A percentile compares a stretch with the other conserved stretches of the same genome.
phyloP scores from a whole-genome alignment of 1,140 invertebrate species.

The Oreohelix idahoensis region DNA sequence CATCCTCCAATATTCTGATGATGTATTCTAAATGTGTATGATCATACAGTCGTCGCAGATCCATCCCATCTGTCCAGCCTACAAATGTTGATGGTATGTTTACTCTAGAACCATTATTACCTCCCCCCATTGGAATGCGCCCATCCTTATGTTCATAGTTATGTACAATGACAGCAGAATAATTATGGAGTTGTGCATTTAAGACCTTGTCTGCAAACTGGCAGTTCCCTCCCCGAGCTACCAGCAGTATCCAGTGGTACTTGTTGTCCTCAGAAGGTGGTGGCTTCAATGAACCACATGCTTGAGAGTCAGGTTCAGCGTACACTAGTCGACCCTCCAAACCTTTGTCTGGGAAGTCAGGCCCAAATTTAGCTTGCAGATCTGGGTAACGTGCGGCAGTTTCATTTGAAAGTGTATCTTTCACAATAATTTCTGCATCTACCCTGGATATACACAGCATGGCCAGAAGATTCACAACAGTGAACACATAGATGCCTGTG shows the following conservation, averaged over 20 bases:
- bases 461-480: constrained; percentile 51
- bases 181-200: constrained; percentile 48
- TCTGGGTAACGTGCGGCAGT: constrained; percentile 40
- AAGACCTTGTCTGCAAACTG: constrained; percentile 83
- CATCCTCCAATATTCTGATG: constrained; percentile 79
- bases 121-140: constrained; percentile 45
- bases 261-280: constrained; percentile 76
- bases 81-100: constrained; percentile 86
- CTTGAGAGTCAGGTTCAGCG: constrained; percentile 79
- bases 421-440: constrained; percentile 73
- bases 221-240: constrained; percentile 82
- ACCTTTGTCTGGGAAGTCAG: constrained; percentile 43
- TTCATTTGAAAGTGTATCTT: constrained; percentile 22
- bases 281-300: constrained; percentile 78
- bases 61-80: constrained; percentile 79
- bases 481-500: not conserved
- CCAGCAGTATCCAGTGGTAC: constrained; percentile 83
- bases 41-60: constrained; percentile 76
- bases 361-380: constrained; percentile 48
- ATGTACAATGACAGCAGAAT: constrained; percentile 52
- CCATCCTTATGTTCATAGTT: constrained; percentile 45
- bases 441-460: constrained; percentile 60
- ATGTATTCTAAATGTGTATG: constrained; percentile 69
- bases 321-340: constrained; percentile 79
- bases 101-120: constrained; percentile 76